A percentile compares a stretch with the other conserved stretches of the same genome.
Evolutionary conservation across 2,113 vertebrate genomes (phyloP).

Genomic region (Amia ocellicauda): DNA sequence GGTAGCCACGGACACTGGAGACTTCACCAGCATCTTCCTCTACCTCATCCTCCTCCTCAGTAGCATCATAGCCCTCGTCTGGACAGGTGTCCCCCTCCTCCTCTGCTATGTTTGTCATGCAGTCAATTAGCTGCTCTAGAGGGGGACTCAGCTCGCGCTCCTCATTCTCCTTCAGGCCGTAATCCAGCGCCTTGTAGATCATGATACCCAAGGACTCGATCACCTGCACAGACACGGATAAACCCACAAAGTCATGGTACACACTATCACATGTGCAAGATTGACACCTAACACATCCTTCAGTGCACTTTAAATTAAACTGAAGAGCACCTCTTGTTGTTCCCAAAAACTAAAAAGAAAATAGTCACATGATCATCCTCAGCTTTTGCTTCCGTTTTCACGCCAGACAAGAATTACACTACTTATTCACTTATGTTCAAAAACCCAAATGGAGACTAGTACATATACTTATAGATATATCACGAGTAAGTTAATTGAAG

Average conservation of each 20-base stretch:
- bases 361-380: too few relatives aligned
- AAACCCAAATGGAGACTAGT: too few relatives aligned
- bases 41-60: slow-evolving; percentile 81
- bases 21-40: slow-evolving; percentile 55
- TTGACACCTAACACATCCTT: not conserved
- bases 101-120: slow-evolving; percentile 86
- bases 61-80: slow-evolving; percentile 91
- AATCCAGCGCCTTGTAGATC: slow-evolving; percentile 98
- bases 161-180: slow-evolving; percentile 92
- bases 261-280: too few relatives aligned
- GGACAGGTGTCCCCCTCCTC: slow-evolving; percentile 68
- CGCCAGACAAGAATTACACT: too few relatives aligned
- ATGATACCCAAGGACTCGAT: slow-evolving; percentile 95
- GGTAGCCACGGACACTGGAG: slow-evolving; percentile 70
- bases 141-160: slow-evolving; percentile 93
- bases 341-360: too few relatives aligned
- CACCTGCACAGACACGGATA: slow-evolving; percentile 57
- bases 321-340: too few relatives aligned
- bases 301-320: too few relatives aligned
- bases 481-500: too few relatives aligned
- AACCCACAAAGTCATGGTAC: slow-evolving; percentile 10
- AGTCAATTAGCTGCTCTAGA: slow-evolving; percentile 89
- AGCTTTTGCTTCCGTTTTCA: too few relatives aligned
- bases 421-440: too few relatives aligned
- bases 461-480: too few relatives aligned